phyloP scores from a whole-genome alignment of 2,888 invertebrate genomes.

The Drosophila atripex region DNA sequence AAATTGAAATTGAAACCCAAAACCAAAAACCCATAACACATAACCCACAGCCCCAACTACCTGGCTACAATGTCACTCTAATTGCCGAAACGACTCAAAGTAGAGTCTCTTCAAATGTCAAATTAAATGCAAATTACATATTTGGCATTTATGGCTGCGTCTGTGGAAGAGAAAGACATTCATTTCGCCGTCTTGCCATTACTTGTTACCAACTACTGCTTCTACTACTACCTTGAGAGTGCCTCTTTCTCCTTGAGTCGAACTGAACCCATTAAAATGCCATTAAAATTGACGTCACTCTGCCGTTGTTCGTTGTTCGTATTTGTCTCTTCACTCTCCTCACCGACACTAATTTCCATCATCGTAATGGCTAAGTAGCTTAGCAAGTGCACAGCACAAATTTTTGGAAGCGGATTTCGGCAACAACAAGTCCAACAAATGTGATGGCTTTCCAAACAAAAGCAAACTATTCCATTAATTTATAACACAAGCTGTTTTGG shows the following conservation, averaged over 20 bases:
- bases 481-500: constrained; percentile 6
- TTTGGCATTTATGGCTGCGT: constrained; percentile 55
- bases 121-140: constrained; percentile 79
- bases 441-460: constrained; percentile 17
- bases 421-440: background rate
- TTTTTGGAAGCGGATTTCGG: constrained; percentile 14
- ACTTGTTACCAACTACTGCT: constrained; percentile 25
- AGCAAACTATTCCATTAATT: constrained; percentile 24
- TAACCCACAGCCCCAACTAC: constrained; percentile 3
- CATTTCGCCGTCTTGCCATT: constrained; percentile 14
- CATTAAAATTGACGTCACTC: constrained; percentile 64
- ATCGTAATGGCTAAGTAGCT: constrained; percentile 45
- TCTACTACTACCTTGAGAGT: constrained; percentile 11
- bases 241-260: background rate
- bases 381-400: constrained; percentile 21
- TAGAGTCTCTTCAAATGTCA: constrained; percentile 63
- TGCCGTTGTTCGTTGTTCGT: constrained; percentile 30
- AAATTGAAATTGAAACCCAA: constrained; percentile 3
- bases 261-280: constrained; percentile 64
- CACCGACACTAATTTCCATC: constrained; percentile 48
- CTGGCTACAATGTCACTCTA: constrained; percentile 37
- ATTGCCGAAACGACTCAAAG: constrained; percentile 26
- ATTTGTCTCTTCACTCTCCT: constrained; percentile 33
- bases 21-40: background rate
- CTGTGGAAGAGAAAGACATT: constrained; percentile 7